These are phyloP conservation scores for Phacellophora camtschatica DNA, from an alignment of 30 jellyfish, hydroid and myxozoan genomes.

Conservation along the genomic window DNA sequence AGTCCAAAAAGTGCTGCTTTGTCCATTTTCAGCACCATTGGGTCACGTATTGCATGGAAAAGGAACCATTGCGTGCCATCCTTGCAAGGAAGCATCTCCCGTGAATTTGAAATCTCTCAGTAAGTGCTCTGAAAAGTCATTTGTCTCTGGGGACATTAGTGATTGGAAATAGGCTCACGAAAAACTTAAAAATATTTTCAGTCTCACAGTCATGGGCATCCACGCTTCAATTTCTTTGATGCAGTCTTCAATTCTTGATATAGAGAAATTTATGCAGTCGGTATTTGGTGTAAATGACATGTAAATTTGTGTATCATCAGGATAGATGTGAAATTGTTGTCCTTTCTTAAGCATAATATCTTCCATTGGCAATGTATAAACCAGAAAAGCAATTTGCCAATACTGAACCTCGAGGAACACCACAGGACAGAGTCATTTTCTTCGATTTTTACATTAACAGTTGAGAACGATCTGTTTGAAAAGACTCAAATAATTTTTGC, in stretches of 20 bases:
- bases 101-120: slow-evolving; percentile 1
- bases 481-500: slow-evolving; percentile 43
- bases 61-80: neutral
- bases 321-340: slow-evolving; percentile 4
- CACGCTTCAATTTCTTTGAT: too few species aligned
- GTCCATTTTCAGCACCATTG: neutral
- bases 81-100: slow-evolving; percentile 1
- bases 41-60: neutral
- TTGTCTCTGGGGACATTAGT: neutral
- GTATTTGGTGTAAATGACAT: slow-evolving; percentile 17
- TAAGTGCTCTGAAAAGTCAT: neutral
- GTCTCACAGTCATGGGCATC: neutral
- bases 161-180: neutral
- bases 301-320: slow-evolving; percentile 39
- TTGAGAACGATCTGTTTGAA: slow-evolving; percentile 31
- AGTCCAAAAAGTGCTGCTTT: neutral
- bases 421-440: slow-evolving; percentile 9
- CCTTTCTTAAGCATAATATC: slow-evolving; percentile 3
- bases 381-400: slow-evolving; percentile 3
- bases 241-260: slow-evolving; percentile 14
- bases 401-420: slow-evolving; percentile 44
- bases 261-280: neutral
- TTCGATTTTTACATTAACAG: neutral
- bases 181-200: neutral
- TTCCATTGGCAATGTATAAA: slow-evolving; percentile 29